Evolutionary conservation across 2,113 vertebrate genomes (phyloP).

Genomic region (Petrocephalus zakoni): DNA sequence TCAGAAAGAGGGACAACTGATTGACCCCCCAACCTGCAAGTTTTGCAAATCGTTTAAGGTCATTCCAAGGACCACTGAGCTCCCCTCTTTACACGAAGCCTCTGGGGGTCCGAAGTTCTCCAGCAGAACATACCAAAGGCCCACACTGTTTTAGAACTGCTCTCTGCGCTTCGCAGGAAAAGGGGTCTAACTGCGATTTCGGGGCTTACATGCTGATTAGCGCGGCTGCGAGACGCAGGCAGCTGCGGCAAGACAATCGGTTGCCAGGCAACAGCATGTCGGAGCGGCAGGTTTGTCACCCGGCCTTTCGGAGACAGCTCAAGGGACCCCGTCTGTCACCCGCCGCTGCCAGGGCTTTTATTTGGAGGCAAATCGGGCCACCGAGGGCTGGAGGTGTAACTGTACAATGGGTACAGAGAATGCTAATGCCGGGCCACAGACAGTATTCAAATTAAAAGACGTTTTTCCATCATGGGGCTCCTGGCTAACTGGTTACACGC

Average conservation of each 20-base stretch:
- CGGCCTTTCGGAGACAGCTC: slow-evolving; percentile 1
- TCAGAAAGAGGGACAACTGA: not conserved
- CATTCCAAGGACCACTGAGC: not conserved
- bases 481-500: not conserved
- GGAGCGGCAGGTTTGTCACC: slow-evolving; percentile 41
- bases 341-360: not conserved
- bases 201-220: slow-evolving; percentile 18
- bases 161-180: not conserved
- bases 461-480: not conserved
- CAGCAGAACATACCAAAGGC: not conserved
- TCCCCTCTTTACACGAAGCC: not conserved
- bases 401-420: not conserved
- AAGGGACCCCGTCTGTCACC: not conserved
- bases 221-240: slow-evolving; percentile 34
- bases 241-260: slow-evolving; percentile 38
- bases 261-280: slow-evolving; percentile 45
- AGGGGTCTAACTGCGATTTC: not conserved
- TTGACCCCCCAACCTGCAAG: not conserved
- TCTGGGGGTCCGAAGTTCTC: not conserved
- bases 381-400: not conserved
- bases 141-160: not conserved
- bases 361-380: not conserved
- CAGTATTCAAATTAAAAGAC: not conserved
- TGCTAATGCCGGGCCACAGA: not conserved
- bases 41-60: not conserved